Base-by-base conservation (phyloP, 2,797 vertebrate genomes). In the Phoeniculus purpureus region DNA sequence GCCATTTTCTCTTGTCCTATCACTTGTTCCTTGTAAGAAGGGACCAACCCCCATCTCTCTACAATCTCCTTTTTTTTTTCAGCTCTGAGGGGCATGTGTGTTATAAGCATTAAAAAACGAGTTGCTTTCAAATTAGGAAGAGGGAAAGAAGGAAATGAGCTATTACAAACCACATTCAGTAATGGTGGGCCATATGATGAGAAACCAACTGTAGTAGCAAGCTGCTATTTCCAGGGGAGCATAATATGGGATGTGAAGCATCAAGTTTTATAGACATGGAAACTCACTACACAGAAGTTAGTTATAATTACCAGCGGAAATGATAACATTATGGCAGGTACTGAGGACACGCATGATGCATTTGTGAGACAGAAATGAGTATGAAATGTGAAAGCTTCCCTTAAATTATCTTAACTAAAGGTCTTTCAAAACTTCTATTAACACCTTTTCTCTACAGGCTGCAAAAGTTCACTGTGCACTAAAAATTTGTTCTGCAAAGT, bases 381-480 rank as follows among this genome's bases (percentile, higher is more conserved):
- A 48, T 54, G 91, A 95, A 89, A 90, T 96, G 37, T 72, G 86
- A 94, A 87, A 47, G 32, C 55, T 89, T 95, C 47, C 32, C 73
- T 90, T 67, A 51, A 60, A 68, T 34, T 64, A 4, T 45, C 86
- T 75, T 72, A 96, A 90, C 92, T 95, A 94, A 93, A 82, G 50
- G 59, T 54, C 62, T 81, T 93, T 90, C 72, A 92, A 78, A 91
- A 77, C 61, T 81, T 95, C 29, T 52, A 85, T 68, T 64, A 95
- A 70, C 29, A 73, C 65, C 16, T 64, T 74, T 85, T 93, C 85
- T 64, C 67, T 72, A 82, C 34, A 6, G 31, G 59, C 70, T 77
- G 81, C 52, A 84, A 70, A 96, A 93, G 55, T 32, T 76, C 73
- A 47, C 23, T 10, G 8, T 34, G 43, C 14, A 26, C 64, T 87